phyloP scores from a whole-genome alignment of 2,797 vertebrate species.

The Cossypha dichroa region DNA sequence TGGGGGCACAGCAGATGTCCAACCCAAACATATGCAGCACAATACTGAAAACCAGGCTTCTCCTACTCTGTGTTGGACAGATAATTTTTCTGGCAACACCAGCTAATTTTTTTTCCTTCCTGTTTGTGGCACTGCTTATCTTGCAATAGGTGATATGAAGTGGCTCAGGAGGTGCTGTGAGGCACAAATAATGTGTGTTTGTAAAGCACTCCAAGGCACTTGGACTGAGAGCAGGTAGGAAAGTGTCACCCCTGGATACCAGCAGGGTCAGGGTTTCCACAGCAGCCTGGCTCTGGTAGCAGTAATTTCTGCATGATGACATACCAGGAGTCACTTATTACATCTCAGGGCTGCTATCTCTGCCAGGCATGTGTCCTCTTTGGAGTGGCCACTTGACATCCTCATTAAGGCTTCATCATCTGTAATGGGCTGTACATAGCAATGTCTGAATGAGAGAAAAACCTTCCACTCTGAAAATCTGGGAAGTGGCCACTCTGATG shows the following conservation, averaged over 20 bases:
- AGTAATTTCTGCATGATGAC: neutral
- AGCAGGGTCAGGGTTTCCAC: neutral
- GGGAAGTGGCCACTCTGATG: neutral
- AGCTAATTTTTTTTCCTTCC: neutral
- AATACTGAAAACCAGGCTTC: neutral
- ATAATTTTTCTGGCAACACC: neutral
- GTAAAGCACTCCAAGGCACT: slow-evolving; percentile 3
- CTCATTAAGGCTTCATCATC: neutral
- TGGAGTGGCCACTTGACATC: neutral
- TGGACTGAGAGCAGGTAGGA: neutral
- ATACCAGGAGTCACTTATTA: neutral
- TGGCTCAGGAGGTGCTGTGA: neutral
- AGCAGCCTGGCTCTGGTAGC: neutral
- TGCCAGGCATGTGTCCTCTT: neutral
- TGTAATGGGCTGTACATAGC: neutral
- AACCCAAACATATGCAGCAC: neutral
- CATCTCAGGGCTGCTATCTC: neutral
- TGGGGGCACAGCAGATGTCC: neutral
- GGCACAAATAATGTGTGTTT: slow-evolving; percentile 18
- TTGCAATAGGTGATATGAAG: neutral
- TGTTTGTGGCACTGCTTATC: neutral
- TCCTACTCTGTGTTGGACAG: neutral
- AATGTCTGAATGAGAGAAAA: neutral
- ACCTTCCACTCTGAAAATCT: neutral
- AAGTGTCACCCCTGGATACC: neutral